Conservation (phyloP, 2,797 vertebrate species). For the Benthosema pterotum region DNA sequence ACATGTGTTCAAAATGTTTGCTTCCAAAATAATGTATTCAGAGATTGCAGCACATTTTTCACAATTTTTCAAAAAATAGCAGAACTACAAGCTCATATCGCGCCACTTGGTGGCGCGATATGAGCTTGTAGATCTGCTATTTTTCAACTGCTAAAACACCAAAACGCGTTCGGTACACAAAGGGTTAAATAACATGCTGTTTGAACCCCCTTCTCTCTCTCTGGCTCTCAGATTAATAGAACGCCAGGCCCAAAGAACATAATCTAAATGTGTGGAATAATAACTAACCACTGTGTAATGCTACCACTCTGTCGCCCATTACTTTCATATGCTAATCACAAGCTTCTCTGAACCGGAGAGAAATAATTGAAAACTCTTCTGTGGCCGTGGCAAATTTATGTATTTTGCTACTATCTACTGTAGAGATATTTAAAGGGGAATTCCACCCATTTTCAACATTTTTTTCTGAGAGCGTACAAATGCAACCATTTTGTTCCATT, state of each 20-base stretch:
- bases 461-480: too few species aligned
- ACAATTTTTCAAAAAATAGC: too few species aligned
- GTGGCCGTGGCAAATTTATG: slow-evolving; percentile 4
- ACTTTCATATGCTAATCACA: slow-evolving; percentile 10
- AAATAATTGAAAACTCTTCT: slow-evolving; percentile 13
- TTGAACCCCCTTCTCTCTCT: slow-evolving; percentile 13
- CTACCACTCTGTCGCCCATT: background rate
- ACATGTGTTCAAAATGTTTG: too few species aligned
- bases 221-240: slow-evolving; percentile 12
- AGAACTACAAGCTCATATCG: too few species aligned
- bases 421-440: background rate
- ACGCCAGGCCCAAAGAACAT: slow-evolving; percentile 2
- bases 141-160: too few species aligned
- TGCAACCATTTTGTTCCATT: too few species aligned
- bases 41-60: too few species aligned
- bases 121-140: too few species aligned
- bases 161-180: too few species aligned
- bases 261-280: slow-evolving; percentile 1
- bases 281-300: slow-evolving; percentile 18
- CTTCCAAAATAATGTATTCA: too few species aligned
- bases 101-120: too few species aligned
- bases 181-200: slow-evolving; percentile 16
- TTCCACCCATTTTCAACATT: too few species aligned
- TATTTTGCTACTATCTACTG: background rate
- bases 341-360: background rate